Conservation (phyloP, 2,113 vertebrate species). For the Stigmatopora argus region DNA sequence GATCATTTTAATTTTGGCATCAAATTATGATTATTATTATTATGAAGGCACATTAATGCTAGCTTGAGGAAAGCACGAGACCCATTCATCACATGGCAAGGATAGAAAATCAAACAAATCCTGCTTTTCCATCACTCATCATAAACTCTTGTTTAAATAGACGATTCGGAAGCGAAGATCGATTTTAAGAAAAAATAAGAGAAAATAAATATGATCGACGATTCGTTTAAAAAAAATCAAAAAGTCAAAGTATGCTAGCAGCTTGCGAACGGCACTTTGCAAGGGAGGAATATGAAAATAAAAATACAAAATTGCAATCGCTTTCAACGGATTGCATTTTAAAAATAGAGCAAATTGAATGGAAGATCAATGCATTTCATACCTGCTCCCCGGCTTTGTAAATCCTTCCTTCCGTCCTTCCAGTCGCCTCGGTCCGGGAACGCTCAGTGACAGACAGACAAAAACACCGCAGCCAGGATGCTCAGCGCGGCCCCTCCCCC, state of each 20-base stretch:
- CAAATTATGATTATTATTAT: neutral
- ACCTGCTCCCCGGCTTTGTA: constrained; percentile 53
- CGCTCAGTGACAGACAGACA: constrained; percentile 72
- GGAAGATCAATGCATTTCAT: constrained; percentile 17
- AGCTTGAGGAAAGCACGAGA: constrained; percentile 3
- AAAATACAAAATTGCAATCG: neutral
- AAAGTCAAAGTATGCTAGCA: constrained; percentile 5
- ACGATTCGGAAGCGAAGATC: too few species aligned
- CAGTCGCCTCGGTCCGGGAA: constrained; percentile 60
- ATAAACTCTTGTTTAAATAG: neutral
- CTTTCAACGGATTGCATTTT: neutral
- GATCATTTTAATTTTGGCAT: neutral
- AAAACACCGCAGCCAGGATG: constrained; percentile 72
- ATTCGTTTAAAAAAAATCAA: too few species aligned
- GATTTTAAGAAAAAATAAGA: neutral
- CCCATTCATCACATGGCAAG: constrained; percentile 1
- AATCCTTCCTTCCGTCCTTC: constrained; percentile 28
- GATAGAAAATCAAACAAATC: neutral
- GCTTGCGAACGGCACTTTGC: neutral
- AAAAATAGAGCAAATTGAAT: neutral
- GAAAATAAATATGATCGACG: neutral
- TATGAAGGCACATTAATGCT: neutral
- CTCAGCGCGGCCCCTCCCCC: constrained; percentile 20
- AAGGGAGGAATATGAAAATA: neutral
- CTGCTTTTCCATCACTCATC: neutral